Conservation (phyloP, 2,797 vertebrate genomes). For the Melanotaenia boesemani region DNA sequence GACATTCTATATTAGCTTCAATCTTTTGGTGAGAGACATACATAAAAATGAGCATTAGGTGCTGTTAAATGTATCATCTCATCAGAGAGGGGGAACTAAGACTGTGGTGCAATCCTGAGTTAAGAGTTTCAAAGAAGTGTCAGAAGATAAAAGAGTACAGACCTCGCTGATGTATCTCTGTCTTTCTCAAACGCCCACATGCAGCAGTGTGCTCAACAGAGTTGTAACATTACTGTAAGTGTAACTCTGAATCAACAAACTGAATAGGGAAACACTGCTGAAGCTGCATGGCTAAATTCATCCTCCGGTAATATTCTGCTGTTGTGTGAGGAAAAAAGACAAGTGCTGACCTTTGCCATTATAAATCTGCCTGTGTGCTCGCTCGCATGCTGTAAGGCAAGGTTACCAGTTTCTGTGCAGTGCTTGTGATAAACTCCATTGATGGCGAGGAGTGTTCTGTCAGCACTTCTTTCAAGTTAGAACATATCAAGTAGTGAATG, state of each 20-base stretch:
- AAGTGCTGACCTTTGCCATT: slow-evolving; percentile 81
- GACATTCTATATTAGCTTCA: slow-evolving; percentile 53
- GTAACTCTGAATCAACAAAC: slow-evolving; percentile 49
- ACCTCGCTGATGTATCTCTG: slow-evolving; percentile 20
- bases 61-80: slow-evolving; percentile 34
- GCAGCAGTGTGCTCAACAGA: slow-evolving; percentile 25
- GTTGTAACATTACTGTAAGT: slow-evolving; percentile 45
- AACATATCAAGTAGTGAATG: slow-evolving; percentile 58
- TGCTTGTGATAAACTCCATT: slow-evolving; percentile 61
- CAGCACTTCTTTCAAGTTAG: slow-evolving; percentile 67
- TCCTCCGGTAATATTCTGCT: slow-evolving; percentile 58
- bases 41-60: slow-evolving; percentile 39
- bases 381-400: slow-evolving; percentile 56
- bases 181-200: slow-evolving; percentile 50
- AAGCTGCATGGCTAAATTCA: slow-evolving; percentile 59
- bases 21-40: slow-evolving; percentile 44
- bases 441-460: slow-evolving; percentile 53
- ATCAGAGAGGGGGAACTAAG: slow-evolving; percentile 25
- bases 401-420: slow-evolving; percentile 64
- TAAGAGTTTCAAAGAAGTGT: slow-evolving; percentile 36
- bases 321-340: slow-evolving; percentile 63
- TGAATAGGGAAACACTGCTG: slow-evolving; percentile 55
- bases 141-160: slow-evolving; percentile 51
- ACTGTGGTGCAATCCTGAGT: slow-evolving; percentile 38
- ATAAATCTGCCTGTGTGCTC: slow-evolving; percentile 75